Evolutionary conservation across 2,797 vertebrate genomes (phyloP).

Genomic region (Danio choprae): DNA sequence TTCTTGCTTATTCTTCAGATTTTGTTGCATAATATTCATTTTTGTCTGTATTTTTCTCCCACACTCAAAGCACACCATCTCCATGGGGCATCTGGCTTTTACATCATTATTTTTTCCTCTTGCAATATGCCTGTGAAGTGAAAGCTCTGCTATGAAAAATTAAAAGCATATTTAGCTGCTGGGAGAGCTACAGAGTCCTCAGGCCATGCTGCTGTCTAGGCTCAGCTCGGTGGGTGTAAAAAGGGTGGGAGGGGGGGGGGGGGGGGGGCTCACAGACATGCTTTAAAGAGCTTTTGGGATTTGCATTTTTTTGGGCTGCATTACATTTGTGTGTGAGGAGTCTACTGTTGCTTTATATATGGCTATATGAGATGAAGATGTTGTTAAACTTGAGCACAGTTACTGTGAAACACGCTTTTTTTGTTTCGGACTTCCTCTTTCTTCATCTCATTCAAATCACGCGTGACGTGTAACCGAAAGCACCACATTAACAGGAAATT

Average conservation of each 20-base stretch:
- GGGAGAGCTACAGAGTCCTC: constrained; percentile 16
- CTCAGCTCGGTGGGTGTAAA: constrained; percentile 10
- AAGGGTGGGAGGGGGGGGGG: background rate
- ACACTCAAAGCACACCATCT: constrained; percentile 44
- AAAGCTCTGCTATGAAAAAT: constrained; percentile 55
- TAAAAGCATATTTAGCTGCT: constrained; percentile 52
- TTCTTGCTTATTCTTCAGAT: constrained; percentile 31
- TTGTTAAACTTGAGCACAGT: constrained; percentile 25
- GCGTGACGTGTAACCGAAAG: constrained; percentile 41
- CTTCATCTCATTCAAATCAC: constrained; percentile 15
- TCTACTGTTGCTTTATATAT: constrained; percentile 37
- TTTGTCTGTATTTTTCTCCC: background rate
- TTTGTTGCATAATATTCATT: background rate
- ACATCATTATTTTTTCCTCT: constrained; percentile 41
- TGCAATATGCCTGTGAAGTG: constrained; percentile 37
- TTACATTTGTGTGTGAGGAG: constrained; percentile 50
- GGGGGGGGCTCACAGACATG: constrained; percentile 59
- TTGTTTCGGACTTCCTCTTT: constrained; percentile 56
- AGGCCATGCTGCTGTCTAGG: constrained; percentile 11
- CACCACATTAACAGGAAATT: constrained; percentile 38
- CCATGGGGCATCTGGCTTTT: constrained; percentile 50
- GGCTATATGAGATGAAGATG: constrained; percentile 28
- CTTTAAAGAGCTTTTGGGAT: constrained; percentile 63
- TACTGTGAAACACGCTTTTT: background rate
- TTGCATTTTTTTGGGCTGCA: constrained; percentile 57